Base-by-base conservation (phyloP, 2,797 vertebrate species). In the Melanogrammus aeglefinus region DNA sequence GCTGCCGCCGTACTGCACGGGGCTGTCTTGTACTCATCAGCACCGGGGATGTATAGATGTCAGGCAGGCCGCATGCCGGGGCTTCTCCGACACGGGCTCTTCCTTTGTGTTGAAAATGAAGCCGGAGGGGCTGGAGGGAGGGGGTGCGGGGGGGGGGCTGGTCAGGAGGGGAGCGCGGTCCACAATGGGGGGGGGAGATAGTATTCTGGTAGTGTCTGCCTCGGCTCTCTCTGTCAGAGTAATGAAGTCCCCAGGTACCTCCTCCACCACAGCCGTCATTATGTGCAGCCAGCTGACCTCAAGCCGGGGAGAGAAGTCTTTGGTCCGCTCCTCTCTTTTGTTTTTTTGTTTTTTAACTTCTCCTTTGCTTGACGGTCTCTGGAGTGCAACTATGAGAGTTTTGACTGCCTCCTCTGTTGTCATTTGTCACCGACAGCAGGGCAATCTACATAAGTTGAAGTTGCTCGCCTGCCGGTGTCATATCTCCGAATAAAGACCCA, bases 211-310 rank as follows among this genome's bases (percentile, higher is more conserved):
- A 82, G 83, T 84, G 79, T 88, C 80, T 73, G 77, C 85, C 77
- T 74, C 73, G 6, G 73, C 36, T 39, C 72, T 38, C 38, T 18
- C 88, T 90, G 85, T 89, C 88, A 78, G 77, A 51, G 79, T 93
- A 94, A 94, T 94, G 90, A 94, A 92, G 92, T 94, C 92, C 93
- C 93, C 75, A 84, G 93, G 90, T 92, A 87, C 89, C 84, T 90
- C 83, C 87, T 86, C 84, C 47, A 72, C 82, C 80, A 24, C 47
- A 18, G 18, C 57, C 86, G 83, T 93, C 90, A 88, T 91, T 89
- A 89, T 86, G 79, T 88, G 81, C 85, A 88, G 88, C 88, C 88
- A 83, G 83, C 82, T 86, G 85, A 88, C 88, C 87, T 73, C 29
- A 75, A 51, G 74, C 75, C 36, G 33, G 72, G 24, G 80, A 84